Evolutionary conservation across 1,140 invertebrate species (phyloP).

Genomic region (Asbolus verrucosus): DNA sequence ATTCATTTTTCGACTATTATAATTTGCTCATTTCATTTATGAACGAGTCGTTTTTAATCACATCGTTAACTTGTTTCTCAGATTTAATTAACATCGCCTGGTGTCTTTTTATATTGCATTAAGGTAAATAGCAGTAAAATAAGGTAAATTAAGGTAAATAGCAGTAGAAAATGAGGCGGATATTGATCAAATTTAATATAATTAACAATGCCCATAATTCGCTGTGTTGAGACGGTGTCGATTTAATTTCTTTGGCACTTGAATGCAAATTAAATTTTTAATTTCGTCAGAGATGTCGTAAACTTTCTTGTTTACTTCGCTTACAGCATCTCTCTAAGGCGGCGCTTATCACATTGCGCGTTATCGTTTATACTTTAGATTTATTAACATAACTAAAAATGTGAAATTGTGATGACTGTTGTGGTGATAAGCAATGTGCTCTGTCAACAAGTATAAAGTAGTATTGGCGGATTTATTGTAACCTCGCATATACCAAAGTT

Average conservation of each 20-base stretch:
- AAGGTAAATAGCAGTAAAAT: conserved; percentile 30
- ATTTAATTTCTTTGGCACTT: conserved; percentile 12
- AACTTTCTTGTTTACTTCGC: conserved; percentile 1
- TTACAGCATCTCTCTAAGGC: background rate
- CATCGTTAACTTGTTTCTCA: conserved; percentile 41
- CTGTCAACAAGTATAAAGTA: conserved; percentile 15
- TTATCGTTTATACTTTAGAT: too few relatives aligned
- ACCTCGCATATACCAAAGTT: conserved; percentile 19
- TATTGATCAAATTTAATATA: conserved; percentile 13
- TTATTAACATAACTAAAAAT: too few relatives aligned
- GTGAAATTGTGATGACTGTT: conserved; percentile 18
- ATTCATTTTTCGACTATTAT: conserved; percentile 15
- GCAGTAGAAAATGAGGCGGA: conserved; percentile 15
- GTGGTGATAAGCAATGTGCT: conserved; percentile 24
- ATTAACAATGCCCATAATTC: conserved; percentile 15
- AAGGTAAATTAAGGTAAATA: too few relatives aligned
- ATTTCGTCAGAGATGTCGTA: background rate
- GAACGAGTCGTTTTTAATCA: conserved; percentile 42
- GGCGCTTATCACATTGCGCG: too few relatives aligned
- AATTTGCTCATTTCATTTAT: conserved; percentile 37
- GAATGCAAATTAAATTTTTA: conserved; percentile 18
- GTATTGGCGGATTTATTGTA: conserved; percentile 12
- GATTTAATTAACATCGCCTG: conserved; percentile 42
- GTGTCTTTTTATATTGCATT: conserved; percentile 40
- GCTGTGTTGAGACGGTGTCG: background rate